phyloP scores from a whole-genome alignment of 2,888 invertebrate species.

The Hirtodrosophila cameraria region DNA sequence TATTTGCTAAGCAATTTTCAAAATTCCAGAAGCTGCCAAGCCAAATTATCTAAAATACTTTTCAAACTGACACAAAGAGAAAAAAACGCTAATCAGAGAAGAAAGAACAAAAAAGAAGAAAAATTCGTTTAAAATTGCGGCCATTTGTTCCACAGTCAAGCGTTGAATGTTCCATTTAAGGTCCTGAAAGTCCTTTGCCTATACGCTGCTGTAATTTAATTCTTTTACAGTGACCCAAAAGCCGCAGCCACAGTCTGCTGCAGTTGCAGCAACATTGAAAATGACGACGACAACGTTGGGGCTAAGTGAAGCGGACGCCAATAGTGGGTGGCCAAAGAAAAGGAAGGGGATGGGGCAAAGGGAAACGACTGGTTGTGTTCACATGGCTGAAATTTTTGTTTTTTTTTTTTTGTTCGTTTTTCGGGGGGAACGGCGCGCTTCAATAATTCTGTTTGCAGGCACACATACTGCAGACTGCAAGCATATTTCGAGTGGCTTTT shows the following conservation, averaged over 20 bases:
- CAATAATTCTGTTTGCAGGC: constrained; percentile 75
- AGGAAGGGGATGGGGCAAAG: constrained; percentile 1
- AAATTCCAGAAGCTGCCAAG: too few species aligned
- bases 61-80: too few species aligned
- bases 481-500: constrained; percentile 72
- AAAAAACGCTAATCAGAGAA: too few species aligned
- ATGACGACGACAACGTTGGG: constrained; percentile 29
- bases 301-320: constrained; percentile 41
- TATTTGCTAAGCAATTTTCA: too few species aligned
- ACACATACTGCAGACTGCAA: constrained; percentile 35
- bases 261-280: constrained; percentile 25
- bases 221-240: constrained; percentile 53
- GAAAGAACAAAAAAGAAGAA: neutral
- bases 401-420: constrained; percentile 16
- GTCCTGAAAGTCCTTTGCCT: constrained; percentile 25
- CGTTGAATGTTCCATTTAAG: constrained; percentile 49
- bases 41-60: too few species aligned
- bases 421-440: constrained; percentile 58
- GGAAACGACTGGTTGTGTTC: constrained; percentile 15
- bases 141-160: constrained; percentile 13
- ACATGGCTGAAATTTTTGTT: constrained; percentile 36
- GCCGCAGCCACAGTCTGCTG: constrained; percentile 31
- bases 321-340: neutral
- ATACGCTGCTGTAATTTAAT: constrained; percentile 58
- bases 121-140: neutral